Conservation (phyloP, 1,140 invertebrate species). For the Apis cerana region DNA sequence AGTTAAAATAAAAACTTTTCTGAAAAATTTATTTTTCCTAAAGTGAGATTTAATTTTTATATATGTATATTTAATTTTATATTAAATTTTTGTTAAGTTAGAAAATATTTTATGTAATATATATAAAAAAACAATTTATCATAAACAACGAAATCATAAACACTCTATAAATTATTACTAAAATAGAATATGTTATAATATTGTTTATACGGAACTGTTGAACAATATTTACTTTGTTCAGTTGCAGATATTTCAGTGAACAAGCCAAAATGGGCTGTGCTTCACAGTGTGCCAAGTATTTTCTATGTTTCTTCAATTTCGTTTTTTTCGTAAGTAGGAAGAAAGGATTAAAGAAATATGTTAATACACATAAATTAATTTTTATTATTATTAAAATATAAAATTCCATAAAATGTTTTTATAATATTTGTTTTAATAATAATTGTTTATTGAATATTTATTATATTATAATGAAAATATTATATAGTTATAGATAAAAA, state of each 20-base stretch:
- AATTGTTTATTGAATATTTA: too few species aligned
- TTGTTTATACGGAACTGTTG: neutral
- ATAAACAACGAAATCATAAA: too few species aligned
- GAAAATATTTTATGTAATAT: neutral
- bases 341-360: too few species aligned
- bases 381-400: neutral
- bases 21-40: too few species aligned
- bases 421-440: too few species aligned
- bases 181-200: neutral
- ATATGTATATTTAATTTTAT: too few species aligned
- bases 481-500: too few species aligned
- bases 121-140: neutral
- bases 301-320: slow-evolving; percentile 89
- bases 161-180: neutral
- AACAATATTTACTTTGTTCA: slow-evolving; percentile 45
- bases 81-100: neutral
- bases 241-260: slow-evolving; percentile 67
- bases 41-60: too few species aligned
- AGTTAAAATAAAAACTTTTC: too few species aligned
- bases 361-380: neutral
- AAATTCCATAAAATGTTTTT: too few species aligned
- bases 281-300: slow-evolving; percentile 86
- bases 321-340: slow-evolving; percentile 87
- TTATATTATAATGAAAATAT: too few species aligned
- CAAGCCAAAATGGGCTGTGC: slow-evolving; percentile 79